Percentiles rank a stretch among this genome's conserved stretches.
Evolutionary conservation across 2,888 invertebrate species (phyloP).

Genomic region (Allygus modestus): DNA sequence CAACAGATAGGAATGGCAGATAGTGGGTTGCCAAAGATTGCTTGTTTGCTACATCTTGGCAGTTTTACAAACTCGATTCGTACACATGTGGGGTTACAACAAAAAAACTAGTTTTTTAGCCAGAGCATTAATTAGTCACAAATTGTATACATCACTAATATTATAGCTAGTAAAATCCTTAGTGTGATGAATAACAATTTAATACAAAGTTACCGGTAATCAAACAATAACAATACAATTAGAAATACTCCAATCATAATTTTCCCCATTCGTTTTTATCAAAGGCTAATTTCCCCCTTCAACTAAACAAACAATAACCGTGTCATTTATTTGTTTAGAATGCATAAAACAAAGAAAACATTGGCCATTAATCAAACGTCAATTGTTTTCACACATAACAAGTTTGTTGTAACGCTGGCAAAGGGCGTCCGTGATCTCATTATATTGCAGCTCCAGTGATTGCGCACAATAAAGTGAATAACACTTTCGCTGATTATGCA

Average conservation of each 20-base stretch:
- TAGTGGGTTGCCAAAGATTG: slow-evolving; percentile 25
- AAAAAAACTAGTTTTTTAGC: no score
- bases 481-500: no score
- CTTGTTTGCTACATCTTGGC: slow-evolving; percentile 11
- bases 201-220: no score
- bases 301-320: not conserved
- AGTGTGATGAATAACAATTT: no score
- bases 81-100: no score
- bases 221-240: no score
- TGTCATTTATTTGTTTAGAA: slow-evolving; percentile 1
- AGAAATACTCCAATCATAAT: no score
- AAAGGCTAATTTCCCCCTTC: not conserved
- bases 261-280: no score
- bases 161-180: no score
- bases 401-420: not conserved
- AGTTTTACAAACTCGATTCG: not conserved
- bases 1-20: slow-evolving; percentile 29
- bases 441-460: not conserved
- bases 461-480: not conserved
- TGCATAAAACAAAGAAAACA: slow-evolving; percentile 7
- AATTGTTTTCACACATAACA: not conserved
- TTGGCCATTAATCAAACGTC: slow-evolving; percentile 6
- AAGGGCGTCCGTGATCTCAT: not conserved
- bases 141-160: no score
- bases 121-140: no score